These are phyloP conservation scores for Psittacula cyanocephala DNA, from an alignment of 2,113 vertebrate genomes.

Conservation along the genomic window DNA sequence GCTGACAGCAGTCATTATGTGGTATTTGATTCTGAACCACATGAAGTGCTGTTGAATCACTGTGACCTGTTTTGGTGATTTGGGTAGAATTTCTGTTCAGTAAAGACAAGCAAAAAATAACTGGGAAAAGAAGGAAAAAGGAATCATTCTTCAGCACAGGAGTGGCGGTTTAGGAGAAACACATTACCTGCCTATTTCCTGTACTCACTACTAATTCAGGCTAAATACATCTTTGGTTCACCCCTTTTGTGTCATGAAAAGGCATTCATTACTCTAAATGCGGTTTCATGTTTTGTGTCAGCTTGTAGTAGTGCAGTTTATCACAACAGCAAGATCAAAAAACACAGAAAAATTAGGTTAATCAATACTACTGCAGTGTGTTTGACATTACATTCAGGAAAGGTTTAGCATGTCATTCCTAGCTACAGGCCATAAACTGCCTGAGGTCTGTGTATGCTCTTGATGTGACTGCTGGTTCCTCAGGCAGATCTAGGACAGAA, in stretches of 20 bases:
- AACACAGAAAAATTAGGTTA: slow-evolving; percentile 64
- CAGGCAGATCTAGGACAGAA: neutral
- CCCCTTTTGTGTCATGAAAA: neutral
- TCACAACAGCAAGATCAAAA: slow-evolving; percentile 28
- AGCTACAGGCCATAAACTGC: neutral
- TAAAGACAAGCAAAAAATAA: neutral
- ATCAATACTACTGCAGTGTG: slow-evolving; percentile 57
- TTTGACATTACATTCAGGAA: slow-evolving; percentile 28
- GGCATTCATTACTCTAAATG: slow-evolving; percentile 53
- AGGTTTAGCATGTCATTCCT: slow-evolving; percentile 29
- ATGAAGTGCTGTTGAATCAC: neutral
- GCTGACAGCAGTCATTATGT: neutral
- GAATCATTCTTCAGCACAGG: neutral
- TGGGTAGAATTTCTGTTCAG: neutral
- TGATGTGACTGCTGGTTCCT: neutral
- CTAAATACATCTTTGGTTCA: neutral
- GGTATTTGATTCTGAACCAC: neutral
- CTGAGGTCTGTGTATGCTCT: neutral
- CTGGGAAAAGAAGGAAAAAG: neutral
- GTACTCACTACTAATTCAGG: neutral
- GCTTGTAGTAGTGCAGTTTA: slow-evolving; percentile 50
- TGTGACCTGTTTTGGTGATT: neutral
- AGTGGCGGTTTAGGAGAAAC: neutral
- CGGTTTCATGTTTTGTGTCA: slow-evolving; percentile 41
- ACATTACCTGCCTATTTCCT: slow-evolving; percentile 10